Evolutionary conservation across 2,888 invertebrate species (phyloP), one percentile per base, ranked within the genome.

Genomic region (Scaptomyza caliginosa): DNA sequence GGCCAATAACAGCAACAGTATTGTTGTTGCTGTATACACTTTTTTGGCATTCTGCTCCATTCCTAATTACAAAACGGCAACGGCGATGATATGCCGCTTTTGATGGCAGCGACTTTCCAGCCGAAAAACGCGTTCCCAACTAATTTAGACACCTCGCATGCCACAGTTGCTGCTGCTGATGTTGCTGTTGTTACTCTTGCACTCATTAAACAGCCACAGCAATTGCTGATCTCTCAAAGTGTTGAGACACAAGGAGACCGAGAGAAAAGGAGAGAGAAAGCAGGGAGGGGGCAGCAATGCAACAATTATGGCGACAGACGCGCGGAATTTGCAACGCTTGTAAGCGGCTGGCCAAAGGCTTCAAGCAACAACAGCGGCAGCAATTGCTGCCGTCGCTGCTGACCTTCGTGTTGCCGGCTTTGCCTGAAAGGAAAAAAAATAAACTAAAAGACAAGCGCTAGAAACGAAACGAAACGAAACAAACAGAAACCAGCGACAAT

Each of bases 141-240:
- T 87, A 84, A 84, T 84, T 87, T 84, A 84, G 88, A 84, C 83
- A 84, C 88, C 83, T 87, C 77, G 65, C 77, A 84, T 84, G 77
- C 86, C 83, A 55, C 68, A 74, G 59, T 71, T 76, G 43, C 52
- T 51, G 10, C 34, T 28, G 36, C 38, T 46, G n/a, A n/a, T n/a
- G 42, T 10, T 38, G 30, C 8, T 45, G 40, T 32, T 46, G 26
- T 48, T 59, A 62, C 62, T 57, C 43, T 66, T 59, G 64, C 54
- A 67, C 83, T 85, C 83, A 85, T 83, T 85, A 81, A 81, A 78
- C 64, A 64, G 64, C 50, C 60, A 54, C 76, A 39, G 74, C 69
- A 74, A 70, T 70, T 67, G 66, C 57, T 67, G 65, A 65, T 75
- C 56, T 54, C 66, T 65, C 52, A 75, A 60, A 70, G 75, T 70